phyloP scores from a whole-genome alignment of 2,888 invertebrate species.

The Nasonovia ribisnigri region DNA sequence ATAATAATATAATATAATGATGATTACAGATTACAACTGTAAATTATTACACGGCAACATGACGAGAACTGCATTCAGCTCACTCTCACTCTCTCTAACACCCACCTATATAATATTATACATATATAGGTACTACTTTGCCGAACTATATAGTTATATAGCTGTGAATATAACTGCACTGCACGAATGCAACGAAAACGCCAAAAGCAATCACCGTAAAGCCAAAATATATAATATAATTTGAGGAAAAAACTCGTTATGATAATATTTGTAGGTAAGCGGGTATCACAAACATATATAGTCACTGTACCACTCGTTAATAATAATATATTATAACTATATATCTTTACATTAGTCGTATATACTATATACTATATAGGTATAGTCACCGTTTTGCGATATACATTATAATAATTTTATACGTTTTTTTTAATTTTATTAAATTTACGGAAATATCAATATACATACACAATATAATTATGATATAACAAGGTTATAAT shows the following conservation, averaged over 20 bases:
- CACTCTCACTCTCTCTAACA: background rate
- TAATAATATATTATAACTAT: background rate
- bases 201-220: background rate
- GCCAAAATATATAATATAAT: background rate
- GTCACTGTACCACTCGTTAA: background rate
- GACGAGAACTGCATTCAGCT: background rate
- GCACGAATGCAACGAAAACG: background rate
- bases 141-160: background rate
- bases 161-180: background rate
- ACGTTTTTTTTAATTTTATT: background rate
- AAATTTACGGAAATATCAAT: background rate
- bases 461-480: background rate
- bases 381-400: background rate
- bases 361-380: background rate
- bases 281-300: background rate
- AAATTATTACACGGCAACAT: background rate
- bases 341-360: background rate
- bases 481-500: background rate
- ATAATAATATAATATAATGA: background rate
- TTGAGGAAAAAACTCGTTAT: background rate
- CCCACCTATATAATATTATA: background rate
- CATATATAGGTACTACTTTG: background rate
- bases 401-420: background rate
- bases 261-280: background rate
- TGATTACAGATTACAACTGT: too few species aligned